phyloP scores from a whole-genome alignment of 2,797 vertebrate genomes.

The Anabacerthia variegaticeps region DNA sequence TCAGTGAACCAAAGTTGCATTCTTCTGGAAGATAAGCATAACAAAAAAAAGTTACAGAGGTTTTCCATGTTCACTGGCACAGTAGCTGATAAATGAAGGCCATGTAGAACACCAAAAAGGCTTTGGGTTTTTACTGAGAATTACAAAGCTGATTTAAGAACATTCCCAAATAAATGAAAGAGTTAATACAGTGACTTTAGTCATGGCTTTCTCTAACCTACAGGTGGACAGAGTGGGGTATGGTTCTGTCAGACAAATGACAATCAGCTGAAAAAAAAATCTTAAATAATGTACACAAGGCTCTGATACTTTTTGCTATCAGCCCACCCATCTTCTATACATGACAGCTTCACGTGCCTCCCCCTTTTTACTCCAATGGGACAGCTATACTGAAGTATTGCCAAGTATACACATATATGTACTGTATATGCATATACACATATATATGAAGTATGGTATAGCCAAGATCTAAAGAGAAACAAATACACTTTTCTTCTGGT shows the following conservation, averaged over 20 bases:
- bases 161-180: background rate
- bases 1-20: background rate
- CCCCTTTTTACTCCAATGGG: background rate
- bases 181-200: background rate
- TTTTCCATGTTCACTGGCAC: background rate
- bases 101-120: background rate
- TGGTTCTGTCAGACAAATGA: background rate
- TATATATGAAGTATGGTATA: background rate
- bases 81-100: background rate
- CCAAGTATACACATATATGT: background rate
- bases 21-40: background rate
- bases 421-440: too few species aligned
- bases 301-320: background rate
- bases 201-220: background rate
- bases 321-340: background rate
- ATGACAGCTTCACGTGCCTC: background rate
- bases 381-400: background rate
- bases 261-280: background rate
- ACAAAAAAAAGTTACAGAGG: background rate
- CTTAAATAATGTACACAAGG: background rate
- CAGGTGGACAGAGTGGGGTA: background rate
- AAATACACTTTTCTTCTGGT: background rate
- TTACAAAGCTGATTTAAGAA: background rate
- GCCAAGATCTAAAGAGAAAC: background rate
- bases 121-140: background rate